These are phyloP conservation scores for Tetramorium simillimum DNA, from an alignment of 1,140 invertebrate species.

Conservation along the genomic window DNA sequence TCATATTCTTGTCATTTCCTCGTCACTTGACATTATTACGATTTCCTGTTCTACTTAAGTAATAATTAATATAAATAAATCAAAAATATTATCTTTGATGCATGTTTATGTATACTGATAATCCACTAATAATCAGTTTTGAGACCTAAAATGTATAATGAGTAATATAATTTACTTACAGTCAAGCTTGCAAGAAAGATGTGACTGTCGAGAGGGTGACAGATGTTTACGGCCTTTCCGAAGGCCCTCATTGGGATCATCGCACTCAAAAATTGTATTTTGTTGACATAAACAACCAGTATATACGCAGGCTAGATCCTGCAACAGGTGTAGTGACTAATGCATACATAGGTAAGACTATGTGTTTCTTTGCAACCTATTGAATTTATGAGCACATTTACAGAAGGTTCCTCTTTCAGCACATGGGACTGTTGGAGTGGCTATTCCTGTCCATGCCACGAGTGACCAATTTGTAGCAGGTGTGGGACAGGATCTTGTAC, in stretches of 20 bases:
- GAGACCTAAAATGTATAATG: neutral
- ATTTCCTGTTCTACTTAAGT: no score
- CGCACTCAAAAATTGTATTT: conserved; percentile 87
- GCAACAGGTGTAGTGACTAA: conserved; percentile 77
- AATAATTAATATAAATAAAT: no score
- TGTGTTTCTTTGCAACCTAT: neutral
- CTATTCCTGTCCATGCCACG: conserved; percentile 89
- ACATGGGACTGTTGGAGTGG: conserved; percentile 86
- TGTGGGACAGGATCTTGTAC: conserved; percentile 86
- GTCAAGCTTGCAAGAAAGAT: neutral
- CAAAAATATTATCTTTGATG: no score
- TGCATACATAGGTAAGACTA: conserved; percentile 49
- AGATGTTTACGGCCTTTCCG: conserved; percentile 75
- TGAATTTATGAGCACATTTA: neutral
- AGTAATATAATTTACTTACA: neutral
- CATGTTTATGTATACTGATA: neutral
- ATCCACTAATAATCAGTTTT: neutral
- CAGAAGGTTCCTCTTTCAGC: conserved; percentile 74
- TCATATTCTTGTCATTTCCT: no score
- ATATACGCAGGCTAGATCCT: conserved; percentile 86
- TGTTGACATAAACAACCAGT: conserved; percentile 88
- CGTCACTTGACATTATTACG: no score
- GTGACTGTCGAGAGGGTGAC: neutral
- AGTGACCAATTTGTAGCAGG: conserved; percentile 88
- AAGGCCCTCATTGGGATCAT: conserved; percentile 89